Evolutionary conservation across 2,888 invertebrate genomes (phyloP).

Genomic region (Adelognathus sp.): DNA sequence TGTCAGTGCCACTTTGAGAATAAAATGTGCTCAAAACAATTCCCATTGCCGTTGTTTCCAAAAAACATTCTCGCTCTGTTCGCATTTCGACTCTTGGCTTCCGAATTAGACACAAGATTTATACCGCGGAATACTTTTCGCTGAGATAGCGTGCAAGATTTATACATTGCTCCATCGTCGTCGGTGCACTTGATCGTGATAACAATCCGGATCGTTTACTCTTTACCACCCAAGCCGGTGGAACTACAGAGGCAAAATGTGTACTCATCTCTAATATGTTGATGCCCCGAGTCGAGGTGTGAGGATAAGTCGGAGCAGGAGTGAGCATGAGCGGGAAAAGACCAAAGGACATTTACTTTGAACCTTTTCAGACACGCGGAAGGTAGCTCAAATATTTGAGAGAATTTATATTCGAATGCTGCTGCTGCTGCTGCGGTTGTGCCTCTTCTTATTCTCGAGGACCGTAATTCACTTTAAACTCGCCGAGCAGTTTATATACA

Average conservation of each 20-base stretch:
- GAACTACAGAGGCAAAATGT: conserved; percentile 6
- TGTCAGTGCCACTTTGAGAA: too few species aligned
- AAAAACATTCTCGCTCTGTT: too few species aligned
- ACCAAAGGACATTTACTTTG: background rate
- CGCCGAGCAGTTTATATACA: conserved; percentile 30
- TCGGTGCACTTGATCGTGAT: conserved; percentile 42
- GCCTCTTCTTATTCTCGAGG: too few species aligned
- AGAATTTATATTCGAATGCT: conserved; percentile 49
- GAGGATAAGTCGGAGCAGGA: background rate
- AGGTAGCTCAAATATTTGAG: conserved; percentile 66
- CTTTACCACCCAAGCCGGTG: conserved; percentile 11
- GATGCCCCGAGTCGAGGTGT: background rate
- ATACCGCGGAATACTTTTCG: conserved; percentile 6
- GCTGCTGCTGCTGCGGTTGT: too few species aligned
- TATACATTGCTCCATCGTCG: background rate
- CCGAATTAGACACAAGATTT: conserved; percentile 35
- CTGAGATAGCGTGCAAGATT: background rate
- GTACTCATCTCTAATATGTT: background rate
- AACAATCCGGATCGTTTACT: conserved; percentile 34
- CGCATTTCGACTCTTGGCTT: conserved; percentile 29
- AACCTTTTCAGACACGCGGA: background rate
- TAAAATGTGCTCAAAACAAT: too few species aligned
- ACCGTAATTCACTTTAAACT: conserved; percentile 58
- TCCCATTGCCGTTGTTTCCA: too few species aligned
- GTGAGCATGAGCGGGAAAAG: background rate